Evolutionary conservation across 2,888 invertebrate genomes (phyloP).

Genomic region (Acanthacorydalis orientalis): DNA sequence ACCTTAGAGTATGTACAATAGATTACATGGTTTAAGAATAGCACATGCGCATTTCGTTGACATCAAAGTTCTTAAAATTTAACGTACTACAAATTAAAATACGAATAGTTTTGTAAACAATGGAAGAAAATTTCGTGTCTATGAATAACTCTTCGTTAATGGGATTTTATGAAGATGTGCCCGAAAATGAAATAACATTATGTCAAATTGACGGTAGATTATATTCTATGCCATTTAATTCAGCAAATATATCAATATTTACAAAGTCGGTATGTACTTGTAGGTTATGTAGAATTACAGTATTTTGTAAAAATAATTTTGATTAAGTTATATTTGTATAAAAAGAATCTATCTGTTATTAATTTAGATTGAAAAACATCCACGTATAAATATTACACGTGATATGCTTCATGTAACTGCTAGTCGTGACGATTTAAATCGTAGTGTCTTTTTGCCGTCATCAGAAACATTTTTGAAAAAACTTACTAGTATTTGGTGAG

Average conservation of each 20-base stretch:
- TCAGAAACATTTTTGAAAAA: constrained; percentile 58
- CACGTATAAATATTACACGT: constrained; percentile 49
- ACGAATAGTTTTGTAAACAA: no score
- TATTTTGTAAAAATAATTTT: constrained; percentile 2
- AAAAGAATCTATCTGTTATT: not conserved
- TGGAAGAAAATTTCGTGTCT: no score
- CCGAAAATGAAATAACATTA: constrained; percentile 33
- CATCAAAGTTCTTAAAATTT: no score
- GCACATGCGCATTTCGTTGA: no score
- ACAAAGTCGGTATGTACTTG: constrained; percentile 37
- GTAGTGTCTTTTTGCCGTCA: constrained; percentile 41
- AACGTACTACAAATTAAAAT: no score
- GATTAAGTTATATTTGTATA: not conserved
- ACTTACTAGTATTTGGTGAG: constrained; percentile 50
- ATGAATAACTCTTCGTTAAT: not conserved
- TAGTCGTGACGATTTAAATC: constrained; percentile 32
- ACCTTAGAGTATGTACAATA: no score
- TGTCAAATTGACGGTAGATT: constrained; percentile 47
- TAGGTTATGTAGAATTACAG: constrained; percentile 2
- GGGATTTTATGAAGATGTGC: not conserved
- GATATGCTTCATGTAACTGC: constrained; percentile 38
- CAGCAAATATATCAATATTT: constrained; percentile 36
- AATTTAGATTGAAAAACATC: constrained; percentile 44
- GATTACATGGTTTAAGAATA: no score
- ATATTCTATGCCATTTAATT: constrained; percentile 36